These are phyloP conservation scores for Strigops habroptila DNA, from an alignment of 2,113 vertebrate genomes.

Conservation along the genomic window DNA sequence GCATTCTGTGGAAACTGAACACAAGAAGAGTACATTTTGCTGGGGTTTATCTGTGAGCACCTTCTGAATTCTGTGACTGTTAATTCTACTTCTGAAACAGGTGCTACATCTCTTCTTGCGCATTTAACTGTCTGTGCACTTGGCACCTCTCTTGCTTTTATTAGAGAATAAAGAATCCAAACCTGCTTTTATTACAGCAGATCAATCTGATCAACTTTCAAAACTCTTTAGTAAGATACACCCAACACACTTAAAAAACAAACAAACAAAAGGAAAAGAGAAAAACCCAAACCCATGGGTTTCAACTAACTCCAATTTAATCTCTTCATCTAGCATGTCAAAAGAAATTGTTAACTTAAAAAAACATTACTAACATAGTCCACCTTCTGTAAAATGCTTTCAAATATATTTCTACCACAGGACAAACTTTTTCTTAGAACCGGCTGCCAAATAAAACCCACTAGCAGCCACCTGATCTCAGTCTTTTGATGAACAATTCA, in stretches of 20 bases:
- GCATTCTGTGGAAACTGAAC: background rate
- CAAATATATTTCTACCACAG: background rate
- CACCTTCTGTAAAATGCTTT: background rate
- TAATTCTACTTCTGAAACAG: background rate
- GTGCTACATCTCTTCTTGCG: background rate
- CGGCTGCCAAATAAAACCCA: background rate
- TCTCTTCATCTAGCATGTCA: background rate
- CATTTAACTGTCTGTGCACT: background rate
- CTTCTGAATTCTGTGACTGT: background rate
- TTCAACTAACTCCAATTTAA: background rate
- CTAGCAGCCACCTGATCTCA: background rate
- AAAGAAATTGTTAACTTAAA: background rate
- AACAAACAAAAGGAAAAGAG: fast-evolving
- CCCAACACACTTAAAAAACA: background rate
- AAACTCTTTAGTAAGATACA: background rate
- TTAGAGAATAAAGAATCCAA: background rate
- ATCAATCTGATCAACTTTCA: background rate
- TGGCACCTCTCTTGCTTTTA: background rate
- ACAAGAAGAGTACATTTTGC: background rate
- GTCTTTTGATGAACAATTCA: background rate
- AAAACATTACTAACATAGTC: background rate
- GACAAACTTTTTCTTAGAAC: background rate
- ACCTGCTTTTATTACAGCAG: background rate
- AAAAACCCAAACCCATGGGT: background rate
- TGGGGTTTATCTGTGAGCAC: background rate